Conservation (phyloP, 1,140 invertebrate genomes). For the Psix sp. region DNA sequence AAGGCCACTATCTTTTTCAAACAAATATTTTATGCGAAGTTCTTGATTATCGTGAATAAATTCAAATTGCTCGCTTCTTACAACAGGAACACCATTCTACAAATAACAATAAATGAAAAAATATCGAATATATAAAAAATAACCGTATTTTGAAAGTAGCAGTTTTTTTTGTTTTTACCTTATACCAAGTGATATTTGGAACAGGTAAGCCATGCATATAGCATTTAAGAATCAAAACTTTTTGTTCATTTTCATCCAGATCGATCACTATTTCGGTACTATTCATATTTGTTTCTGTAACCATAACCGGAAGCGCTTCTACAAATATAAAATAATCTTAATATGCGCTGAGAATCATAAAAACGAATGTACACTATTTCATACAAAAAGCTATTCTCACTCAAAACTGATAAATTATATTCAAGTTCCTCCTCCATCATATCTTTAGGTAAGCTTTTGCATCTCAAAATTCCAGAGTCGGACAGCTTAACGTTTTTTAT, state of each 20-base stretch:
- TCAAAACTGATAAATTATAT: constrained; percentile 56
- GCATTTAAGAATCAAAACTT: constrained; percentile 65
- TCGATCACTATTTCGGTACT: constrained; percentile 53
- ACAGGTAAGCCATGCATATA: constrained; percentile 66
- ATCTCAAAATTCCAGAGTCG: constrained; percentile 59
- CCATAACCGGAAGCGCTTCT: constrained; percentile 62
- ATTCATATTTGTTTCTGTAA: constrained; percentile 62
- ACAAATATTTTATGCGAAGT: constrained; percentile 70
- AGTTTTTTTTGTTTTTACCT: constrained; percentile 58
- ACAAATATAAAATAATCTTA: constrained; percentile 5
- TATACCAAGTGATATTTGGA: constrained; percentile 72
- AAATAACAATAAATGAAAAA: constrained; percentile 14
- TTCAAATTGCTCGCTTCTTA: constrained; percentile 63
- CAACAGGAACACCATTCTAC: constrained; percentile 58
- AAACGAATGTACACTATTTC: not conserved
- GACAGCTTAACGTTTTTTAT: constrained; percentile 57
- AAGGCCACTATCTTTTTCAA: constrained; percentile 69
- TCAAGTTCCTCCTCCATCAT: constrained; percentile 36
- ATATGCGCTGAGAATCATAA: not conserved
- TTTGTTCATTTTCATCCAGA: constrained; percentile 40
- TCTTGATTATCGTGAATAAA: constrained; percentile 63
- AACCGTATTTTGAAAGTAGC: too few species aligned
- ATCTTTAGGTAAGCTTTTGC: constrained; percentile 56
- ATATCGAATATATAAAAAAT: too few species aligned
- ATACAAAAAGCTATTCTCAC: constrained; percentile 33